phyloP scores from a whole-genome alignment of 2,888 invertebrate genomes.

The Drosophila birchii region DNA sequence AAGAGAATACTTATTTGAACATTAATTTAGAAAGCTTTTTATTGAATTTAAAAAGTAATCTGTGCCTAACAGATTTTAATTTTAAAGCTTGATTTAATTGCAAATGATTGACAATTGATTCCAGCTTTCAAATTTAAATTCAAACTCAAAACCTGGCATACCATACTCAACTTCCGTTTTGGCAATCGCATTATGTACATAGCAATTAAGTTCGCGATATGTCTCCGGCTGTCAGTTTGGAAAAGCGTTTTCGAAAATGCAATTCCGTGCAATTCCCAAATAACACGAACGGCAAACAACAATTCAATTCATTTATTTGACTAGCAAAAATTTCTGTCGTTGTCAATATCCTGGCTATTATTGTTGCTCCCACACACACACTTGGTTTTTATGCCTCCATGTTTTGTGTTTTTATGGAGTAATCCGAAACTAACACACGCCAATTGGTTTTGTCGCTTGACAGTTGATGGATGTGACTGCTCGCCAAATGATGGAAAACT shows the following conservation, averaged over 20 bases:
- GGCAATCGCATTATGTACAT: slow-evolving; percentile 25
- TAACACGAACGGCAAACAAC: slow-evolving; percentile 75
- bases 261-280: slow-evolving; percentile 64
- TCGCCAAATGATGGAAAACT: slow-evolving; percentile 30
- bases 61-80: neutral
- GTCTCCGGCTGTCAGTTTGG: slow-evolving; percentile 38
- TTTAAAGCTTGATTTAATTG: no score
- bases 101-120: no score
- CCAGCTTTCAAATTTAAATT: no score
- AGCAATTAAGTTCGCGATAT: slow-evolving; percentile 32
- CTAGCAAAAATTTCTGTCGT: slow-evolving; percentile 56
- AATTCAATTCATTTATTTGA: slow-evolving; percentile 77
- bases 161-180: slow-evolving; percentile 3
- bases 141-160: neutral
- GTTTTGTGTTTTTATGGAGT: slow-evolving; percentile 49
- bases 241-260: slow-evolving; percentile 37
- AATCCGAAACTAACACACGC: slow-evolving; percentile 73
- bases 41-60: neutral
- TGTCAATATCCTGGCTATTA: slow-evolving; percentile 23
- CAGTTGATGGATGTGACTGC: slow-evolving; percentile 69
- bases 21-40: neutral
- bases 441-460: slow-evolving; percentile 74
- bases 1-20: neutral
- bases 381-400: slow-evolving; percentile 4
- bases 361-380: slow-evolving; percentile 8